These are phyloP conservation scores for Plutomurus gul DNA, from an alignment of 1,140 invertebrate genomes.

Conservation along the genomic window DNA sequence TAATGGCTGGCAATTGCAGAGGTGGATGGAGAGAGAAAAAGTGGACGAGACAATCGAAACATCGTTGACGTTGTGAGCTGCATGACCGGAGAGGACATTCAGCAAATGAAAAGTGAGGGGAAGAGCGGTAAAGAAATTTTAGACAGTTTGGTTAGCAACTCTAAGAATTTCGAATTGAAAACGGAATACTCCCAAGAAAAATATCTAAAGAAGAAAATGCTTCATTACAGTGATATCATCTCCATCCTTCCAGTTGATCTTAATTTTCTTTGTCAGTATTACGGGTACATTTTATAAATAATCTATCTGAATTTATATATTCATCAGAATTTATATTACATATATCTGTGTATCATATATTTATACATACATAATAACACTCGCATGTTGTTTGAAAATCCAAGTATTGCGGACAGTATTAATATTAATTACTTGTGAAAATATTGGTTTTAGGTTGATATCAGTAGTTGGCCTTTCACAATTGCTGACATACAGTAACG, in stretches of 20 bases:
- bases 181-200: conserved; percentile 93
- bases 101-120: not conserved
- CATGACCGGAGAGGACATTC: not conserved
- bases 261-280: not conserved
- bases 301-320: too few relatives aligned
- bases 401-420: not conserved
- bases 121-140: conserved; percentile 70
- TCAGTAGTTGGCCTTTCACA: conserved; percentile 78
- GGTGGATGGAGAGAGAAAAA: not conserved
- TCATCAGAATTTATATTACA: not conserved
- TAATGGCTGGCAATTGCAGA: too few relatives aligned
- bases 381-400: too few relatives aligned
- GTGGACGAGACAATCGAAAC: not conserved
- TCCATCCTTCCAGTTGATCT: not conserved
- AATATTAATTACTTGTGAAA: not conserved
- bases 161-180: conserved; percentile 81
- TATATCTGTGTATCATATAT: not conserved
- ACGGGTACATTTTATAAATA: not conserved
- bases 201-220: conserved; percentile 91
- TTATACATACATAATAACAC: not conserved
- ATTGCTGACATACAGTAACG: conserved; percentile 78
- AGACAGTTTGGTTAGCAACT: conserved; percentile 83
- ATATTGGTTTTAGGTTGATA: not conserved
- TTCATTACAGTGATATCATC: conserved; percentile 82
- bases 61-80: not conserved